These are phyloP conservation scores for Agrochola lychnidis DNA, from an alignment of 2,888 invertebrate species.

Conservation along the genomic window DNA sequence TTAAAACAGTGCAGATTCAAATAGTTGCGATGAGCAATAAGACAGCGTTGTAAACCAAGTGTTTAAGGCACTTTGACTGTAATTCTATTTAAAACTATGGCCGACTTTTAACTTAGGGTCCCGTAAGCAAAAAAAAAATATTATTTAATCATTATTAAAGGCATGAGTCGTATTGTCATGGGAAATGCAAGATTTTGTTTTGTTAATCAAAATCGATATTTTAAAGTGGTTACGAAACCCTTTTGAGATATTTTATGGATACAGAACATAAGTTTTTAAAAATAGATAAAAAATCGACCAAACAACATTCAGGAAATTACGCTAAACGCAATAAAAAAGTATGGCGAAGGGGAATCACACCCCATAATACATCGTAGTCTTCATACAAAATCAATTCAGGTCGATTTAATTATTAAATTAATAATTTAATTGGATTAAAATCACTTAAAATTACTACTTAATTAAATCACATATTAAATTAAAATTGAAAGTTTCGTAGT, in stretches of 20 bases:
- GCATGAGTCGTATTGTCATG: conserved; percentile 26
- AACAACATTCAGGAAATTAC: conserved; percentile 16
- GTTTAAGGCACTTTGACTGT: conserved; percentile 61
- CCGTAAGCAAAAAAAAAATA: conserved; percentile 2
- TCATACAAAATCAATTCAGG: conserved; percentile 48
- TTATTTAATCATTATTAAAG: conserved; percentile 22
- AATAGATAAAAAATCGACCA: conserved; percentile 1
- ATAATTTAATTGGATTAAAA: conserved; percentile 66
- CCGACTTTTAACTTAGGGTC: conserved; percentile 17
- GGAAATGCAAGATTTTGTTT: conserved; percentile 27
- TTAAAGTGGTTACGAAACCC: conserved; percentile 26
- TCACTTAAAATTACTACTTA: conserved; percentile 67
- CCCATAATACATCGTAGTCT: conserved; percentile 21
- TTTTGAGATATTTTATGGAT: not conserved
- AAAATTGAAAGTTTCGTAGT: conserved; percentile 64
- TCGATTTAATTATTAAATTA: conserved; percentile 55
- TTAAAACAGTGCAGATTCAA: conserved; percentile 60
- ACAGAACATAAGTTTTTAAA: conserved; percentile 4
- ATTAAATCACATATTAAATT: conserved; percentile 72
- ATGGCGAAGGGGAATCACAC: conserved; percentile 39
- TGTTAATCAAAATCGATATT: conserved; percentile 27
- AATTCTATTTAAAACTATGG: conserved; percentile 50
- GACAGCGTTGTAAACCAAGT: conserved; percentile 44
- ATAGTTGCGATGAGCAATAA: conserved; percentile 47
- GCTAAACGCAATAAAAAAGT: conserved; percentile 37